Base-by-base conservation (phyloP, 2,797 vertebrate species). In the Pseudocheirus occidentalis region DNA sequence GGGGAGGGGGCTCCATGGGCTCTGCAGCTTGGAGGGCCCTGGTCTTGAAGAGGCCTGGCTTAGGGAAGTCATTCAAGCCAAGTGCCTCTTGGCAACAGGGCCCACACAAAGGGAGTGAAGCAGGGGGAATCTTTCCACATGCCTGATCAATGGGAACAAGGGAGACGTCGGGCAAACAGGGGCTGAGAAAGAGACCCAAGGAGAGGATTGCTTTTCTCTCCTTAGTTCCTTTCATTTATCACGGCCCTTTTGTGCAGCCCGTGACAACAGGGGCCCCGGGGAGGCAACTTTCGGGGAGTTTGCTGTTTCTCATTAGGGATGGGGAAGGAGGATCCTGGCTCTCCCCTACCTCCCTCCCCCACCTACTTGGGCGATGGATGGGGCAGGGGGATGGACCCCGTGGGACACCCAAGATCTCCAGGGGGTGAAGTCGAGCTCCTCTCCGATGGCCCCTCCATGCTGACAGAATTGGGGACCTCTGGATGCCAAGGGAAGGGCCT, bases 121-220 rank as follows among this genome's bases (percentile, higher is more conserved):
- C 99, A 99, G 99, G 99, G 99, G 99, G 99, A 99, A 99, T 99
- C 99, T 99, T 99, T 99, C 99, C 99, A 99, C 99, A 99, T 99
- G 99, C 99, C 99, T 99, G 99, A 99, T 99, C 99, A 99, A 99
- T 99, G 99, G 99, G 99, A 98, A 98, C 98, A 98, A 98, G 97
- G 96, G 98, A 98, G 98, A 98, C 98, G 98, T 98, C 98, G 98
- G 98, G 99, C 99, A 99, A 99, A 99, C 99, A 99, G 98, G 98
- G 99, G 99, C 99, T 98, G 99, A 99, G 98, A 98, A 99, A 98
- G 98, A 99, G 98, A 98, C 98, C 98, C 98, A 98, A 98, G 98
- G 98, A 99, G 98, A 98, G 98, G 98, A 98, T 87, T 98, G 98
- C 98, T 98, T 98, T 98, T 98, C 94, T 95, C 98, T 97, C 95